Conservation (phyloP, 2,797 vertebrate species). For the Gypaetus barbatus region DNA sequence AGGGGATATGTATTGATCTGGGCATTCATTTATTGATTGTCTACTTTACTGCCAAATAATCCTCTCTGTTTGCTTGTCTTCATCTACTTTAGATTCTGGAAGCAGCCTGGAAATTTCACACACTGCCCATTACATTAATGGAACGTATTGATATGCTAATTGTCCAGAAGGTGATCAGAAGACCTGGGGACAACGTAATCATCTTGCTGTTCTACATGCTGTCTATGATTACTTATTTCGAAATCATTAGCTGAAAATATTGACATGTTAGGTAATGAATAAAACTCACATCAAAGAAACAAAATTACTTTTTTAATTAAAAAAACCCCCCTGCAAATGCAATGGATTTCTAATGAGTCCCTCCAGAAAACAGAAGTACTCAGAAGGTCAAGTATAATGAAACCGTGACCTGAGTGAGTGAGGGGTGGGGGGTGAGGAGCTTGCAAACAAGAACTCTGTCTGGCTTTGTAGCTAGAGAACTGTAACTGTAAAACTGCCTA, state of each 20-base stretch:
- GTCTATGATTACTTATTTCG: not conserved
- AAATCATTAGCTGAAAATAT: constrained; percentile 62
- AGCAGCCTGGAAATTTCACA: constrained; percentile 16
- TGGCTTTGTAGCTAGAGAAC: not conserved
- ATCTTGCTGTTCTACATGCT: constrained; percentile 27
- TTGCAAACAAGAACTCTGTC: not conserved
- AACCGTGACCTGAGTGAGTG: not conserved
- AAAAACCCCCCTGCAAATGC: not conserved
- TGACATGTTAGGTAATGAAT: constrained; percentile 40
- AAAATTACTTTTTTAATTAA: constrained; percentile 14
- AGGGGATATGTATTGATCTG: constrained; percentile 45
- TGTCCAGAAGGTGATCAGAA: not conserved
- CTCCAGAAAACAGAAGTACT: not conserved
- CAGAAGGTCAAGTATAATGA: not conserved
- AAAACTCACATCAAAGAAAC: constrained; percentile 33
- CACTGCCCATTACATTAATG: constrained; percentile 52
- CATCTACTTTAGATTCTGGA: constrained; percentile 45
- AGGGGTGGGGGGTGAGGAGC: not conserved
- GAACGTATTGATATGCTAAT: constrained; percentile 64
- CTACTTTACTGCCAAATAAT: constrained; percentile 42
- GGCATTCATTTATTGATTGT: constrained; percentile 60
- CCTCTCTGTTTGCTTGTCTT: constrained; percentile 18
- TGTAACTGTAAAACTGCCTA: not conserved
- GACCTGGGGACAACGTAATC: not conserved
- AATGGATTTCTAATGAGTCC: constrained; percentile 1